Conservation (phyloP, 2,797 vertebrate species). For the Anabacerthia variegaticeps region DNA sequence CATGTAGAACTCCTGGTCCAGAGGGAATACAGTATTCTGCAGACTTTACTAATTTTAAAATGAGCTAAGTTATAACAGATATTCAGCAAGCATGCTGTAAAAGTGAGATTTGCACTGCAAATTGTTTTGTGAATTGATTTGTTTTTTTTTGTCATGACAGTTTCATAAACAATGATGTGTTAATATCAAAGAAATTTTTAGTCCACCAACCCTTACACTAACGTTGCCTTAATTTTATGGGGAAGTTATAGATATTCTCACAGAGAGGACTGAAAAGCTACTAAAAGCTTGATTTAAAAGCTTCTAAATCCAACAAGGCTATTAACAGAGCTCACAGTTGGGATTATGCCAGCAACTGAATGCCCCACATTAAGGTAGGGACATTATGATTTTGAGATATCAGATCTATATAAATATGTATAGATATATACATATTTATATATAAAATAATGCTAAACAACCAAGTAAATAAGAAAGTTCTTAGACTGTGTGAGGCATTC, state of each 20-base stretch:
- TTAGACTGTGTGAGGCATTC: not conserved
- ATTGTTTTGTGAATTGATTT: slow-evolving; percentile 21
- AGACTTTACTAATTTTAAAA: slow-evolving; percentile 61
- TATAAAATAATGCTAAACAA: not conserved
- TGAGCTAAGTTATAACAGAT: slow-evolving; percentile 55
- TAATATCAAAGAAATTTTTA: not conserved
- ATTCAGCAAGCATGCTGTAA: not conserved
- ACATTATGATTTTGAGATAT: not conserved
- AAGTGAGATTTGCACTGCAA: not conserved
- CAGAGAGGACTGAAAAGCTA: not conserved
- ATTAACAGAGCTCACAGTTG: not conserved
- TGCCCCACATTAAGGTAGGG: not conserved
- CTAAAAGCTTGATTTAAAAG: not conserved
- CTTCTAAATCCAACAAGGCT: not conserved
- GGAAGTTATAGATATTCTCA: not conserved
- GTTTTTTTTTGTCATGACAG: not conserved
- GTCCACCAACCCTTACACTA: not conserved
- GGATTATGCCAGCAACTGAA: not conserved
- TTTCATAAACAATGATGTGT: not conserved
- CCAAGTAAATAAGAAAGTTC: not conserved
- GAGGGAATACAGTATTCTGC: slow-evolving; percentile 28
- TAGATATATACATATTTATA: not conserved
- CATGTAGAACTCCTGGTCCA: not conserved
- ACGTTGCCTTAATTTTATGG: not conserved
- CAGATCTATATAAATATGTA: not conserved